A percentile compares a stretch with the other conserved stretches of the same genome.
These are phyloP conservation scores for Agrilus cyanescens DNA, from an alignment of 2,888 invertebrate genomes.

Conservation along the genomic window DNA sequence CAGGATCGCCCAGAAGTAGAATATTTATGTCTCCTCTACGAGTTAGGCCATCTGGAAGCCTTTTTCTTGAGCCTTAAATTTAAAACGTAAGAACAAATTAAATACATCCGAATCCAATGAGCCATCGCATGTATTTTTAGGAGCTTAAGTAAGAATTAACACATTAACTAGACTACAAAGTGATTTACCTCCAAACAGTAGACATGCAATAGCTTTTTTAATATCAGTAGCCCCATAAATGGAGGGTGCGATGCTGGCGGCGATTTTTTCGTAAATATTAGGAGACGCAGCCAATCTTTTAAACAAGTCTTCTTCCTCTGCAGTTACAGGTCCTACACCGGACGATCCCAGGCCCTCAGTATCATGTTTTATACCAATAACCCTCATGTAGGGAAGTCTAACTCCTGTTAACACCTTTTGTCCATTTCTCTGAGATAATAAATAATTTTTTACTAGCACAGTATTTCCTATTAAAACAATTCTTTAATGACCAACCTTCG, in stretches of 20 bases:
- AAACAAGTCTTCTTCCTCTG: constrained; percentile 73
- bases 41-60: constrained; percentile 88
- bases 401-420: constrained; percentile 83
- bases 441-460: constrained; percentile 2
- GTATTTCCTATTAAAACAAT: not conserved
- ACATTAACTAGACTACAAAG: not conserved
- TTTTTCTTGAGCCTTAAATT: constrained; percentile 59
- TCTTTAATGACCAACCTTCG: constrained; percentile 36
- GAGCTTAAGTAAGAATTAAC: too few relatives aligned
- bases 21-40: constrained; percentile 96
- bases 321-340: constrained; percentile 41
- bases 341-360: constrained; percentile 62
- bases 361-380: constrained; percentile 83
- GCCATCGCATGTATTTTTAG: not conserved
- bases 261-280: constrained; percentile 79
- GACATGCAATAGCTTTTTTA: constrained; percentile 91
- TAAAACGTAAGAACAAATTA: too few relatives aligned
- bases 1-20: constrained; percentile 91
- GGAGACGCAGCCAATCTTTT: constrained; percentile 71
- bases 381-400: constrained; percentile 85
- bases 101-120: too few relatives aligned
- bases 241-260: constrained; percentile 90
- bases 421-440: constrained; percentile 44
- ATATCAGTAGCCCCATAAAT: constrained; percentile 91
- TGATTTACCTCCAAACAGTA: constrained; percentile 76